Base-by-base conservation (phyloP, 2,113 vertebrate genomes). In the Lampris megalopsis region DNA sequence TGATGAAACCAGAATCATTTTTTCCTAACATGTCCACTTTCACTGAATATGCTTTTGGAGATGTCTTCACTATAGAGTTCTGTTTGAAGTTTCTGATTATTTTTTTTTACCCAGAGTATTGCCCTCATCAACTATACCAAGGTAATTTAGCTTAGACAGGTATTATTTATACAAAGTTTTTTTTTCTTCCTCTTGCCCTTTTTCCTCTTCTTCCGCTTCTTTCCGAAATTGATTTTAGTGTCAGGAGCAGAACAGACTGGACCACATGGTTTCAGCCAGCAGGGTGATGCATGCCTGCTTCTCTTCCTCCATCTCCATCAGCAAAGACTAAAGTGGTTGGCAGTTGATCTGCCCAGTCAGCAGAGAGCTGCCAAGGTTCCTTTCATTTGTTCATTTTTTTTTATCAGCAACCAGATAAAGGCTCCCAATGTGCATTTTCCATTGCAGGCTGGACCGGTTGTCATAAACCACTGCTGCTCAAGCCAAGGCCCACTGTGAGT, bases 371-470 rank as follows among this genome's bases (percentile, higher is more conserved):
- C 56, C 62, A 37, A 0, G 57, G 2, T 42, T 76, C 85, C 72
- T 91, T 8, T 63, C 24, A 24, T 24, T 24, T 24, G 24, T 24
- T 24, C 24, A 0, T 24, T 24, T 24, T 24, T 24, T 24, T 86
- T 90, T 89, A 88, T 68, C 87, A 80, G 90, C 82, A 64, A 75
- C 6, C 68, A 76, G 83, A 83, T 79, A 83, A 67, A 87, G 81
- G 81, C 68, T 76, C n/a, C 73, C 87, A 80, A 89, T 79, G 86
- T 74, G 74, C 76, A 81, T 88, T 91, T 81, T 87, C 85, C 81
- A 85, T 63, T 13, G 64, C 58, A 76, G 82, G 64, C 67, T 37
- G 56, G 65, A 73, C 68, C 38, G 58, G 78, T 87, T 83, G 38
- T 68, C 63, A 78, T 77, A 81, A 75, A 73, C 24, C 24, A 24